Base-by-base conservation (phyloP, 2,113 vertebrate species). In the Nycticryphes semicollaris region DNA sequence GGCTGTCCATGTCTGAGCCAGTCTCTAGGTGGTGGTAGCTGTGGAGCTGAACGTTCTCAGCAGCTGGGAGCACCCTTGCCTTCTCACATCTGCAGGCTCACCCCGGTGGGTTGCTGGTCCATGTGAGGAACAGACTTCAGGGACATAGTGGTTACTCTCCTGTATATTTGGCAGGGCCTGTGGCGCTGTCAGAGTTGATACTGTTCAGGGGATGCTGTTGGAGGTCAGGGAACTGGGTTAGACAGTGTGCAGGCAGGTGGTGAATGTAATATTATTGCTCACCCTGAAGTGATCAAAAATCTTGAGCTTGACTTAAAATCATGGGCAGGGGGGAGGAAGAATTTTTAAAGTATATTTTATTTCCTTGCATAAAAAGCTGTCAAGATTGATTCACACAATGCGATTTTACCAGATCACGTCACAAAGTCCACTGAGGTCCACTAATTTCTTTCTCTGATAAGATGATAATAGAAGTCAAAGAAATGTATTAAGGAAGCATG, bases 1-100 rank as follows among this genome's bases (percentile, higher is more conserved):
- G 25, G 63, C 69, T 5, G 0, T 31, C 48, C 33, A 3, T 3
- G 1, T 53, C 33, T 0, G 0, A 75, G 45, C 64, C 31, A 2
- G 10, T 31, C 14, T 82, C 21, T 45, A 25, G 4, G 56, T 4
- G 1, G 23, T 9, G 33, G n/a, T 13, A 35, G 54, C 28, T 69
- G 13, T 23, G 48, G 45, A 57, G 70, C 39, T 74, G 60, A 4
- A 6, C 12, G 5, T 19, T 16, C 3, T 19, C 64, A 51, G 74
- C 50, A 45, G 69, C 3, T 37, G 16, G 21, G 70, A 76, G 76
- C 30, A 25, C 16, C 5, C 3, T 39, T 5, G 1, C 28, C 27
- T 22, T 51, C 57, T 4, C 2, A 0, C 8, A 3, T 24, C 43
- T 9, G 1, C 68, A 39, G 1, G 51, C 47, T 48, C n/a, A 14